Conservation (phyloP, 1,140 invertebrate genomes). For the Danaus melanippus region DNA sequence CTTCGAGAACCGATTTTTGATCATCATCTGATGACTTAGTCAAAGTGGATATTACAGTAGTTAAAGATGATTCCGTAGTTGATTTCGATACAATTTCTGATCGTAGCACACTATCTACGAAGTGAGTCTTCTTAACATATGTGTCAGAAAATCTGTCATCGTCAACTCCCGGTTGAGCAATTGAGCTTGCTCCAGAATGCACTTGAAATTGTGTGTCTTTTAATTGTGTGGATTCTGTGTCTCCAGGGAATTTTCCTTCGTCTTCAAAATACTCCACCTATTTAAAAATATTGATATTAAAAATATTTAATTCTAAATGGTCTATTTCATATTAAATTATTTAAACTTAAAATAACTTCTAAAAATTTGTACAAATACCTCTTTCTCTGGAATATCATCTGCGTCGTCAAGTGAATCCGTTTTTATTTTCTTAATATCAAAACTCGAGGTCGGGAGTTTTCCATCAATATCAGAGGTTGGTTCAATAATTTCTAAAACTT, state of each 20-base stretch:
- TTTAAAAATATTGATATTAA: constrained; percentile 15
- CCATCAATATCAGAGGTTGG: constrained; percentile 62
- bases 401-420: constrained; percentile 70
- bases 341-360: not conserved
- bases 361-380: constrained; percentile 33
- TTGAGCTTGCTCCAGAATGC: constrained; percentile 23
- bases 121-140: constrained; percentile 44
- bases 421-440: constrained; percentile 64
- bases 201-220: constrained; percentile 22
- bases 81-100: constrained; percentile 61
- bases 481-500: constrained; percentile 70
- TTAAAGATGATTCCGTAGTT: constrained; percentile 63
- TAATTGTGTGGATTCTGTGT: constrained; percentile 15
- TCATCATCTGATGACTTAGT: constrained; percentile 65
- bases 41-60: constrained; percentile 58
- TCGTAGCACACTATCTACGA: constrained; percentile 45
- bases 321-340: not conserved
- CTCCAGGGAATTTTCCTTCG: constrained; percentile 39
- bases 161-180: constrained; percentile 19
- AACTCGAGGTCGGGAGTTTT: constrained; percentile 52
- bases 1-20: constrained; percentile 60
- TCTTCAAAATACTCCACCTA: constrained; percentile 57
- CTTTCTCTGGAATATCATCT: constrained; percentile 70
- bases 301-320: constrained; percentile 5
- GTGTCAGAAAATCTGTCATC: constrained; percentile 33